Evolutionary conservation across 2,113 vertebrate genomes (phyloP).

Genomic region (Echinops telfairi): DNA sequence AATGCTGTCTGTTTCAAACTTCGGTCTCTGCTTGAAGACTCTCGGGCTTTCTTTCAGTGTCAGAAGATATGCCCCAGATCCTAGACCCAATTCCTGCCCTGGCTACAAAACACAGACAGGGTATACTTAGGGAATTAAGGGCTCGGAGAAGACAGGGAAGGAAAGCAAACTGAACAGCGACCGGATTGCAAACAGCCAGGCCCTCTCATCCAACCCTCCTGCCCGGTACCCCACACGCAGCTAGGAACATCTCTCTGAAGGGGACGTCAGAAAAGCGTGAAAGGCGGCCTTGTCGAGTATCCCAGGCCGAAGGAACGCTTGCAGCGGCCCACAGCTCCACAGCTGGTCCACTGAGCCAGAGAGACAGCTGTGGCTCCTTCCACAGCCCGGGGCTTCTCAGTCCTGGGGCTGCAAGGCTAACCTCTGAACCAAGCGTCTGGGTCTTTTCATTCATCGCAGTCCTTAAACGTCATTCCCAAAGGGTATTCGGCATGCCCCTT

Average conservation of each 20-base stretch:
- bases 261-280: not conserved
- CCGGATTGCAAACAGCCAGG: not conserved
- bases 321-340: not conserved
- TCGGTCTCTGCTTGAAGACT: not conserved
- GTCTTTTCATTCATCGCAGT: not conserved
- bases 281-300: not conserved
- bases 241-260: not conserved
- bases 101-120: not conserved
- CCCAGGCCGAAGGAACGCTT: not conserved
- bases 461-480: not conserved
- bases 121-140: not conserved
- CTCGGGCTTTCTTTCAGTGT: not conserved
- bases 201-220: not conserved
- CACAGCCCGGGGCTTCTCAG: accelerated
- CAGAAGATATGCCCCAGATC: not conserved
- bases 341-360: not conserved
- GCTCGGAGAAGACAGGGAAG: not conserved
- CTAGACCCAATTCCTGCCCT: not conserved
- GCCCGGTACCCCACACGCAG: not conserved
- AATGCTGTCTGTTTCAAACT: not conserved
- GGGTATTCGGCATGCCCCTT: not conserved
- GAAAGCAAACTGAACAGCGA: not conserved
- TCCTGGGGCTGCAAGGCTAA: not conserved
- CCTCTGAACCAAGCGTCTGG: not conserved
- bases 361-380: not conserved